Percentiles rank a stretch among this genome's conserved stretches.
phyloP scores from a whole-genome alignment of 1,140 invertebrate genomes.

The Drosophila truncata region DNA sequence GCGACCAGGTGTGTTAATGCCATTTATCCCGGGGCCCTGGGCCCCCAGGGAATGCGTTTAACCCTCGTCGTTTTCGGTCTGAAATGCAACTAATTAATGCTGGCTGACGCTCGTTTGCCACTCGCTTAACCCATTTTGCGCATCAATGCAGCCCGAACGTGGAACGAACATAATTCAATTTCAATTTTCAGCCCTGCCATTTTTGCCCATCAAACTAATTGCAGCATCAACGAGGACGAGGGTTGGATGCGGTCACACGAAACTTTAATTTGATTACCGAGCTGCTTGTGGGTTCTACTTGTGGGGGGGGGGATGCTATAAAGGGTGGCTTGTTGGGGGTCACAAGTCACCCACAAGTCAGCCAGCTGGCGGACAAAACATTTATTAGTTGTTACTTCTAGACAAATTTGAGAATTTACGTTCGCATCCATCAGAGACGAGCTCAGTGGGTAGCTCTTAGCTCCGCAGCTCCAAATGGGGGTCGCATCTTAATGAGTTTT shows the following conservation, averaged over 20 bases:
- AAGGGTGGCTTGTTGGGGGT: slow-evolving; percentile 1
- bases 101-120: slow-evolving; percentile 36
- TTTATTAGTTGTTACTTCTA: slow-evolving; percentile 75
- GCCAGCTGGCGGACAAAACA: slow-evolving; percentile 53
- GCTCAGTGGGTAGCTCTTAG: background rate
- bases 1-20: slow-evolving; percentile 23
- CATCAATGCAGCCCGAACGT: slow-evolving; percentile 32
- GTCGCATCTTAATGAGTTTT: slow-evolving; percentile 68
- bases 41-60: slow-evolving; percentile 7
- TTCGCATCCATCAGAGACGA: slow-evolving; percentile 39
- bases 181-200: slow-evolving; percentile 60
- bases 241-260: slow-evolving; percentile 58
- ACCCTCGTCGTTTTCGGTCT: slow-evolving; percentile 16
- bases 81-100: slow-evolving; percentile 47
- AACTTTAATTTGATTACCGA: slow-evolving; percentile 75
- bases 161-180: slow-evolving; percentile 54
- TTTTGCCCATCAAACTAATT: slow-evolving; percentile 66
- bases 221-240: slow-evolving; percentile 46
- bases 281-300: slow-evolving; percentile 40
- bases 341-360: slow-evolving; percentile 41
- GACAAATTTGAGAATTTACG: slow-evolving; percentile 72
- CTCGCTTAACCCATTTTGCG: slow-evolving; percentile 47
- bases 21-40: slow-evolving; percentile 10
- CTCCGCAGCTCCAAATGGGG: slow-evolving; percentile 6
- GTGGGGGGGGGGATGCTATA: background rate